Evolutionary conservation across 2,113 vertebrate species (phyloP).

Genomic region (Nestor notabilis): DNA sequence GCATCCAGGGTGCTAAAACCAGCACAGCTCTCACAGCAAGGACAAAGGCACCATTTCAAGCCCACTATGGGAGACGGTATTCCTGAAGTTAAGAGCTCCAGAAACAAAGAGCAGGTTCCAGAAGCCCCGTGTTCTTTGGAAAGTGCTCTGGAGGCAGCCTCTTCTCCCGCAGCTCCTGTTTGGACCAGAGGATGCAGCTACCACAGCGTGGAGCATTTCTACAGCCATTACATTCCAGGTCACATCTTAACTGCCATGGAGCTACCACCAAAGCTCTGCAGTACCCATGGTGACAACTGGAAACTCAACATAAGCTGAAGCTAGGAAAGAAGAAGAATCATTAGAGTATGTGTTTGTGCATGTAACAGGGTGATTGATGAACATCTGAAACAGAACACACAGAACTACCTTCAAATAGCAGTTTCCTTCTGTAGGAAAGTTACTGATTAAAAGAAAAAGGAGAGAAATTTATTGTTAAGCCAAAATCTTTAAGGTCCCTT

Average conservation of each 20-base stretch:
- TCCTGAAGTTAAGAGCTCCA: neutral
- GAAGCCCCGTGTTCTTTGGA: neutral
- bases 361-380: neutral
- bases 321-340: neutral
- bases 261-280: constrained; percentile 2
- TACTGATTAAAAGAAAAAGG: neutral
- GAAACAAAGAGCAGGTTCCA: neutral
- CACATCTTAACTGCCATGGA: constrained; percentile 43
- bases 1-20: neutral
- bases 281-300: constrained; percentile 26
- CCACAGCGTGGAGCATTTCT: neutral
- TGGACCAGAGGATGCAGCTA: neutral
- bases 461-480: neutral
- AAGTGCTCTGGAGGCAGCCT: neutral
- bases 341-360: neutral
- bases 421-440: neutral
- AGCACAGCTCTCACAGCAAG: neutral
- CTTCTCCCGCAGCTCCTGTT: neutral
- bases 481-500: neutral
- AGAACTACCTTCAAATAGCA: neutral
- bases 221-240: constrained; percentile 2
- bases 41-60: neutral
- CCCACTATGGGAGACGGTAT: neutral
- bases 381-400: neutral
- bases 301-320: neutral